Evolutionary conservation across 1,140 invertebrate genomes (phyloP).

Genomic region (Dolichoris vasculosae): DNA sequence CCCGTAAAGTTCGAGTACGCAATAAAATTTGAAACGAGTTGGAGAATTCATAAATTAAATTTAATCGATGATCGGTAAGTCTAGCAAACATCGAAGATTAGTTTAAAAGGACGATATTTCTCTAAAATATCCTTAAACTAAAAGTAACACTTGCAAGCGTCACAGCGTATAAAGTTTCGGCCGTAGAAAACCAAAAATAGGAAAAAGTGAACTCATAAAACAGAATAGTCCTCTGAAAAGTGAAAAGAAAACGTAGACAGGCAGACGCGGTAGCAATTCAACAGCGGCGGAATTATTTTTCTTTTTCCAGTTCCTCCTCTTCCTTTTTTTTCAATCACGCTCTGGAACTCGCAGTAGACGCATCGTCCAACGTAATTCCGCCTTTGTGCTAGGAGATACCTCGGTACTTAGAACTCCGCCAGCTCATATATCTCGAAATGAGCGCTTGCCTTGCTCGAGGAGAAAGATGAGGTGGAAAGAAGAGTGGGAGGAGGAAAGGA

Average conservation of each 20-base stretch:
- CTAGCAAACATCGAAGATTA: no score
- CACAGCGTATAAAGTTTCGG: background rate
- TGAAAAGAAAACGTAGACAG: conserved; percentile 34
- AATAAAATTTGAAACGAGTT: no score
- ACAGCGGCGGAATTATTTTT: conserved; percentile 56
- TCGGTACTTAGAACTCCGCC: conserved; percentile 55
- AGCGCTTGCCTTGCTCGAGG: conserved; percentile 33
- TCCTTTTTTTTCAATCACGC: conserved; percentile 63
- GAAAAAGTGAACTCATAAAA: background rate
- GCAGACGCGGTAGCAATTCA: conserved; percentile 47
- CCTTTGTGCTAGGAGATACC: conserved; percentile 60
- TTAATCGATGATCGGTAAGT: no score
- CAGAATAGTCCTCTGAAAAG: conserved; percentile 18
- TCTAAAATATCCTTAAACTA: background rate
- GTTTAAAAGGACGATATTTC: no score
- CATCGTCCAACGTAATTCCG: conserved; percentile 60
- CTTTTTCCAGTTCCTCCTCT: conserved; percentile 40
- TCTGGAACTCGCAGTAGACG: conserved; percentile 51
- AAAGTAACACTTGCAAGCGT: background rate
- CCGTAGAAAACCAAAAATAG: background rate
- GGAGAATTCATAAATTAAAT: no score
- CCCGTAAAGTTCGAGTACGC: no score
- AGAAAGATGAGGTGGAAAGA: conserved; percentile 16
- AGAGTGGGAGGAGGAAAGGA: no score
- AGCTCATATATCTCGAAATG: conserved; percentile 63